phyloP scores from a whole-genome alignment of 2,888 invertebrate genomes.

The Gandaritis pyraliata region DNA sequence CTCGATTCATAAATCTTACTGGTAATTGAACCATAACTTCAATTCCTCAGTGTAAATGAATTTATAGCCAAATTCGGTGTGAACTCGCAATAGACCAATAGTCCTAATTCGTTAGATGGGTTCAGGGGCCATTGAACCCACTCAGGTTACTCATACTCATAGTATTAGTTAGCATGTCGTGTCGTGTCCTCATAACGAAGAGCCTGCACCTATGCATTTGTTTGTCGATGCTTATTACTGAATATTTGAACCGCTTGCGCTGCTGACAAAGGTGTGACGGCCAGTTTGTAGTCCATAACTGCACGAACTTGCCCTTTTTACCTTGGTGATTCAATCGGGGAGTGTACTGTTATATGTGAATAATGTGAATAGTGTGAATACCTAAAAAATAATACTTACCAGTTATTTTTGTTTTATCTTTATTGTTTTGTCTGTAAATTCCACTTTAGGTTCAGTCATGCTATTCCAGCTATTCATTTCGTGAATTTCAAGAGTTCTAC shows the following conservation, averaged over 20 bases:
- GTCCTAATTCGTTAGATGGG: slow-evolving; percentile 13
- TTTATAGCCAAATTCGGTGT: slow-evolving; percentile 6
- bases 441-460: background rate
- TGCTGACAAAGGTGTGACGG: slow-evolving; percentile 37
- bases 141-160: slow-evolving; percentile 21
- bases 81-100: slow-evolving; percentile 17
- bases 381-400: too few species aligned
- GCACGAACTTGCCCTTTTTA: slow-evolving; percentile 36
- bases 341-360: slow-evolving; percentile 17
- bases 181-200: slow-evolving; percentile 29
- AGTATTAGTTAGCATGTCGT: slow-evolving; percentile 39
- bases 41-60: slow-evolving; percentile 10
- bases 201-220: slow-evolving; percentile 32
- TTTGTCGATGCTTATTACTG: slow-evolving; percentile 33
- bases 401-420: too few species aligned
- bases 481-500: slow-evolving; percentile 16
- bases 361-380: background rate
- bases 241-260: slow-evolving; percentile 30
- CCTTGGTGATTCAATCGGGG: slow-evolving; percentile 21
- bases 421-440: background rate
- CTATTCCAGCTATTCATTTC: slow-evolving; percentile 8
- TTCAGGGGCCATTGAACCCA: slow-evolving; percentile 52
- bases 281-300: slow-evolving; percentile 24
- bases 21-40: slow-evolving; percentile 10
- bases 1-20: slow-evolving; percentile 15